Evolutionary conservation across 2,113 vertebrate species (phyloP).

Genomic region (Dascyllus trimaculatus): DNA sequence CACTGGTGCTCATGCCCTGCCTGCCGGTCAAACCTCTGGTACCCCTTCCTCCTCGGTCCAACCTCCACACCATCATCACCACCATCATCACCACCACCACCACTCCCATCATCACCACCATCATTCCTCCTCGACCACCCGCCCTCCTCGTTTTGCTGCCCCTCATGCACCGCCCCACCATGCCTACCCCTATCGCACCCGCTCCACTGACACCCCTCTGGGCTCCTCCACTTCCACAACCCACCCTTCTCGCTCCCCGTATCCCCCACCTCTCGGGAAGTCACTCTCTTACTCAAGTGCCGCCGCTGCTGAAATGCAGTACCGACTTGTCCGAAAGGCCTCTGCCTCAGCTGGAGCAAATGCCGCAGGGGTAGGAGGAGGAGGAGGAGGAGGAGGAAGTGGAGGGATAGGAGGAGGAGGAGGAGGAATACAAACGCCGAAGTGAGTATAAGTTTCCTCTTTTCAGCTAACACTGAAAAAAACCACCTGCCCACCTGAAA

Average conservation of each 20-base stretch:
- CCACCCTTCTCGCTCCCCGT: constrained; percentile 76
- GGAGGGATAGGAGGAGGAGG: constrained; percentile 48
- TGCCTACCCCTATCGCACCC: constrained; percentile 85
- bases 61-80: constrained; percentile 65
- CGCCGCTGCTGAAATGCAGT: constrained; percentile 87
- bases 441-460: constrained; percentile 82
- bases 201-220: constrained; percentile 87
- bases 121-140: constrained; percentile 68
- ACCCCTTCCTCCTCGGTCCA: constrained; percentile 46
- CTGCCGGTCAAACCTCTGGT: constrained; percentile 37
- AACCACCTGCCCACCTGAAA: constrained; percentile 68
- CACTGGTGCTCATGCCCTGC: constrained; percentile 10
- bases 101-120: constrained; percentile 66
- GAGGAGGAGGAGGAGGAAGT: constrained; percentile 38
- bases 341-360: constrained; percentile 79
- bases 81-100: constrained; percentile 85
- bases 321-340: constrained; percentile 85
- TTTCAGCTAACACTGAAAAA: constrained; percentile 58
- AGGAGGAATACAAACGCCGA: constrained; percentile 80
- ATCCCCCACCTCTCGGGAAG: constrained; percentile 89
- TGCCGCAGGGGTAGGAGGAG: constrained; percentile 68
- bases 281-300: constrained; percentile 92
- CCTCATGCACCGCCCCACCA: constrained; percentile 56
- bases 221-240: constrained; percentile 64
- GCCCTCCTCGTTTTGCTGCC: constrained; percentile 66